Base-by-base conservation (phyloP, 1,140 invertebrate genomes). In the Dolichoris vasculosae region DNA sequence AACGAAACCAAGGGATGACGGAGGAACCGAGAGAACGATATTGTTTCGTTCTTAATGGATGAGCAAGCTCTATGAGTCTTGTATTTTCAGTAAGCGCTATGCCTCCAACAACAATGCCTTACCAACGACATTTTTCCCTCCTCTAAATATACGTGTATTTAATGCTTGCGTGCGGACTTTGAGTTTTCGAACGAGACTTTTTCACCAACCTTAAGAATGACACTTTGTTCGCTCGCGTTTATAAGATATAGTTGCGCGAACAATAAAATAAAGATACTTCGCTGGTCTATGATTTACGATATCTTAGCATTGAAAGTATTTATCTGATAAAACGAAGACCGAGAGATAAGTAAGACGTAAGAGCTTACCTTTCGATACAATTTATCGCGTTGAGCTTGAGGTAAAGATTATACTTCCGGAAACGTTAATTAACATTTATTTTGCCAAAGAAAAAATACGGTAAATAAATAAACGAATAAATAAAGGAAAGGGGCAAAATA, bases 31-130 rank as follows among this genome's bases (percentile, higher is more conserved):
- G 69, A 75, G 82, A 63, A 38, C 20, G 55, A 83, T 48, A 83
- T 83, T 77, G 82, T 83, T 83, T 83, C 38, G 51, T 48, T 51
- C 30, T 77, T 77, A 77, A 77, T 67, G 73, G 71, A 76, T 64
- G 55, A 83, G 35, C 63, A 43, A 67, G 67, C 17, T 64, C 71
- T 83, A 48, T 83, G 82, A 67, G 59, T 83, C 73, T 55, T 83
- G 82, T 67, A 83, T 77, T 77, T 83, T 77, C n/a, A 43, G 9
- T 20, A 30, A 64, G 48, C 20, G 51, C 78, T 30, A 63, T 40
- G 26, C 26, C 13, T 30, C 6, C 43, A 71, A 40, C 80, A 35
- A 46, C 73, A 51, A 77, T 77, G 75, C 75, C 43, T 77, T 43
- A 20, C 11, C 6, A 17, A 4, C 55, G 32, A 35, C 46, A 51